Conservation (phyloP, 2,113 vertebrate genomes). For the Ameiurus melas region DNA sequence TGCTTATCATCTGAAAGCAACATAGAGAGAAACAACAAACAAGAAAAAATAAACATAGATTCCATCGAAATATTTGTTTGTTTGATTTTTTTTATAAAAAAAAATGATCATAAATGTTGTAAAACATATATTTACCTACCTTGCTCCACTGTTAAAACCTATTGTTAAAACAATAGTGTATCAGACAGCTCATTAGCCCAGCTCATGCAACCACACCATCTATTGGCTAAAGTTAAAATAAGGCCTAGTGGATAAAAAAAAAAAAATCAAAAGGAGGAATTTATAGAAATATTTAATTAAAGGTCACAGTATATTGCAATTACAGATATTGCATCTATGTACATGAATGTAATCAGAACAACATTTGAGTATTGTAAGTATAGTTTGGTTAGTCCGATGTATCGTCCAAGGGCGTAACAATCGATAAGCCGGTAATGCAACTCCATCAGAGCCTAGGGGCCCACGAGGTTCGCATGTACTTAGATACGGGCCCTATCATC, state of each 20-base stretch:
- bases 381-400: neutral
- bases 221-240: neutral
- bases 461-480: too few species aligned
- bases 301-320: neutral
- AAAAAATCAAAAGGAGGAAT: neutral
- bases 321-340: neutral
- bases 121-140: neutral
- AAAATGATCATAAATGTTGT: neutral
- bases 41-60: neutral
- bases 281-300: neutral
- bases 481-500: too few species aligned
- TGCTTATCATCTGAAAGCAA: neutral
- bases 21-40: neutral
- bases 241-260: neutral
- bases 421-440: too few species aligned
- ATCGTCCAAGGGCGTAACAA: too few species aligned
- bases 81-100: neutral
- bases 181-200: neutral
- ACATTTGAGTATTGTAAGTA: neutral
- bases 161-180: neutral
- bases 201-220: neutral
- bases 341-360: neutral
- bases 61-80: neutral
- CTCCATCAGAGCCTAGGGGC: too few species aligned
- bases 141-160: neutral